These are phyloP conservation scores for Cremastobaeus sp. DNA, from an alignment of 2,888 invertebrate genomes.

Conservation along the genomic window DNA sequence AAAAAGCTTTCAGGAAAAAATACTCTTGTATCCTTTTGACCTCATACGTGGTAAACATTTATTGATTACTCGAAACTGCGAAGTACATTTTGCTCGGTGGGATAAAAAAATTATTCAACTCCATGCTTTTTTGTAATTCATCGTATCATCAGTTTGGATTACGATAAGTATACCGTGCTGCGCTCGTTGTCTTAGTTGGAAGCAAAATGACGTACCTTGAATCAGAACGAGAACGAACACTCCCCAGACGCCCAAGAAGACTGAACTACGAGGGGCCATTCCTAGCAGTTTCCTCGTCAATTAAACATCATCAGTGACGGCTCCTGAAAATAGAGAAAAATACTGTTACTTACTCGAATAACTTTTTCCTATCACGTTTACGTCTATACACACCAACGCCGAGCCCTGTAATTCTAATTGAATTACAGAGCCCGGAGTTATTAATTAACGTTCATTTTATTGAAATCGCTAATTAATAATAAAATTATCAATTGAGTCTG, in stretches of 20 bases:
- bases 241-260: conserved; percentile 77
- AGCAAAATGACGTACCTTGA: conserved; percentile 71
- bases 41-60: background rate
- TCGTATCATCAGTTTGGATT: conserved; percentile 41
- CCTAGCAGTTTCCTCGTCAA: conserved; percentile 73
- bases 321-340: conserved; percentile 66
- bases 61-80: background rate
- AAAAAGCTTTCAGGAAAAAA: no score
- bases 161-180: conserved; percentile 51
- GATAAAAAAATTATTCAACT: conserved; percentile 20
- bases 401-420: conserved; percentile 50
- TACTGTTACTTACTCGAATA: conserved; percentile 60
- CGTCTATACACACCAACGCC: conserved; percentile 9
- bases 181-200: conserved; percentile 49
- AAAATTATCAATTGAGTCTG: conserved; percentile 2
- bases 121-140: conserved; percentile 51
- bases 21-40: no score
- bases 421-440: no score
- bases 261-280: conserved; percentile 76
- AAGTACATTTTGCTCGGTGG: no score
- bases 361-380: conserved; percentile 59
- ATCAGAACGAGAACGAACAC: conserved; percentile 75
- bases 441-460: no score
- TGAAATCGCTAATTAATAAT: no score
- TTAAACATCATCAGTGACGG: conserved; percentile 73